Percentiles rank a stretch among this genome's conserved stretches.
phyloP scores from a whole-genome alignment of 2,888 invertebrate genomes.

The Leptinotarsa haldemani region DNA sequence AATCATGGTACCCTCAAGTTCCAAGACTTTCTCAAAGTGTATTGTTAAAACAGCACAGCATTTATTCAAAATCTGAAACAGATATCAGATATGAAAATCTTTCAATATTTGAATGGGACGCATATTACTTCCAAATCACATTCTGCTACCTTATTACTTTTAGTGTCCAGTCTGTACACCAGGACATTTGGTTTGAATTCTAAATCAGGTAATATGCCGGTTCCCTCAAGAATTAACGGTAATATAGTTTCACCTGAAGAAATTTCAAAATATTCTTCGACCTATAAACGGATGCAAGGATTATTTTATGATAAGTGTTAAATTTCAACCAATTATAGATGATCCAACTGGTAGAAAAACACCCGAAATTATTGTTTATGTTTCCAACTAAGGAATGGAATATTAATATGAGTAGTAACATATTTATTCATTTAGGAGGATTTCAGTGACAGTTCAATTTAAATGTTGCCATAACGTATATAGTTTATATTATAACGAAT shows the following conservation, averaged over 20 bases:
- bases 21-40: conserved; percentile 47
- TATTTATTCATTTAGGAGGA: no score
- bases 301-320: no score
- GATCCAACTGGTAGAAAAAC: no score
- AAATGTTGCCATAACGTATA: no score
- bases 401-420: no score
- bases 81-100: background rate
- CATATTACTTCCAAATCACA: conserved; percentile 40
- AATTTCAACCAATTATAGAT: no score
- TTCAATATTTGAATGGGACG: background rate
- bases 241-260: conserved; percentile 44
- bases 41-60: conserved; percentile 37
- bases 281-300: background rate
- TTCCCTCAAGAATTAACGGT: conserved; percentile 47
- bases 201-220: conserved; percentile 39
- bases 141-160: conserved; percentile 40
- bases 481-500: no score
- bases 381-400: no score
- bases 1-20: conserved; percentile 43
- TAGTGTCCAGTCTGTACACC: conserved; percentile 46
- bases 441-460: no score
- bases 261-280: conserved; percentile 50
- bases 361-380: no score
- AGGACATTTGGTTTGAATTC: conserved; percentile 43
- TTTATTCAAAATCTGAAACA: conserved; percentile 44